Percentiles rank a stretch among this genome's conserved stretches.
Evolutionary conservation across 1,140 invertebrate species (phyloP).

Genomic region (Zaprionus vittiger): DNA sequence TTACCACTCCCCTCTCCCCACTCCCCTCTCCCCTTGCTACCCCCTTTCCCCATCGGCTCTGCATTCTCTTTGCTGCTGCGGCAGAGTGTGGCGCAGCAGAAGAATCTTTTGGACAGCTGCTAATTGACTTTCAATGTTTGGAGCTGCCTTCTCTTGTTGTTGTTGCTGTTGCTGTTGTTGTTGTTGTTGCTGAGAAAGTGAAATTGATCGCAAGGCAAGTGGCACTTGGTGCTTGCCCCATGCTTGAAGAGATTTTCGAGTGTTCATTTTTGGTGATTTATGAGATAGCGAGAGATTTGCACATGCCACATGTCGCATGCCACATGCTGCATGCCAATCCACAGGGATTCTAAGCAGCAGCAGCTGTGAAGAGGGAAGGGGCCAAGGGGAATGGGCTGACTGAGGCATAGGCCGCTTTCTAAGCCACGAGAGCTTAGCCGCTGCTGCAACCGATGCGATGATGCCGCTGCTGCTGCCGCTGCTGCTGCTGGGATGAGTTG

Average conservation of each 20-base stretch:
- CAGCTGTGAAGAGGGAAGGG: no score
- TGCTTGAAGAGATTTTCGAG: constrained; percentile 9
- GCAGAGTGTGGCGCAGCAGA: constrained; percentile 8
- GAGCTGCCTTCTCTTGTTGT: constrained; percentile 29
- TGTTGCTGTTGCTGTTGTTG: constrained; percentile 26
- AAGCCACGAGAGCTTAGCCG: constrained; percentile 41
- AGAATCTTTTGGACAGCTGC: constrained; percentile 71
- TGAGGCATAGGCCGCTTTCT: constrained; percentile 50
- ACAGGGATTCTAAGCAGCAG: constrained; percentile 50
- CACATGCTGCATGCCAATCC: constrained; percentile 18
- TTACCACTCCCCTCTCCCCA: not conserved
- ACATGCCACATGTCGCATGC: constrained; percentile 18
- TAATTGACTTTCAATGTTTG: constrained; percentile 81
- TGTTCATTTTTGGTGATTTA: constrained; percentile 26
- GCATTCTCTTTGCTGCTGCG: not conserved
- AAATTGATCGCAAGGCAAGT: constrained; percentile 73
- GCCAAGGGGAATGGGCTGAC: no score
- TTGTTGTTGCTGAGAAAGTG: constrained; percentile 62
- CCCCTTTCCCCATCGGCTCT: not conserved
- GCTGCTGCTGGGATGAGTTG: constrained; percentile 39
- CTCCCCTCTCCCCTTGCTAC: not conserved
- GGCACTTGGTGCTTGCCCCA: constrained; percentile 44
- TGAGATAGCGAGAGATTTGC: constrained; percentile 21
- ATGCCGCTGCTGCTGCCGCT: constrained; percentile 18
- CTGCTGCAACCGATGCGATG: constrained; percentile 22